A percentile compares a stretch with the other conserved stretches of the same genome.
Evolutionary conservation across 2,797 vertebrate genomes (phyloP).

Genomic region (Clamator glandarius): DNA sequence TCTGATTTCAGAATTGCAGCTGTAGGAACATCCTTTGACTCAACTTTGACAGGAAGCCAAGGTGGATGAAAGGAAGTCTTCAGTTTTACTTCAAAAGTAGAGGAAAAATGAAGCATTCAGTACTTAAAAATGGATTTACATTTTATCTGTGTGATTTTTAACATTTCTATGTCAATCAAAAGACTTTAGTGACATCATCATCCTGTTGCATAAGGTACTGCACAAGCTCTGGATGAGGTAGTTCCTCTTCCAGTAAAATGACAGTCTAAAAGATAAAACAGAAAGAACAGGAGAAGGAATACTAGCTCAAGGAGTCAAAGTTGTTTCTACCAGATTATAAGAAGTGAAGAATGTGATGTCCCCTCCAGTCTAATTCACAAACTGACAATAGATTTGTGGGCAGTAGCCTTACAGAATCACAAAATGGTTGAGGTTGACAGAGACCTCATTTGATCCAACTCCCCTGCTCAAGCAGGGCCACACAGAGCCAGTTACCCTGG

Average conservation of each 20-base stretch:
- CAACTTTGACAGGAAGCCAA: neutral
- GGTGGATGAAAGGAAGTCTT: neutral
- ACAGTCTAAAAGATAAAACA: neutral
- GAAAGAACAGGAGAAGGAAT: neutral
- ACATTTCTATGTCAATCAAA: neutral
- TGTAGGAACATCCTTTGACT: neutral
- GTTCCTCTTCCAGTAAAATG: neutral
- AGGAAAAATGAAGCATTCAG: fast-evolving
- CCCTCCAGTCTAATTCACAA: neutral
- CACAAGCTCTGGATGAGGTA: neutral
- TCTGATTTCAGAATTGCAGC: neutral
- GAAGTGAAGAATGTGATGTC: neutral
- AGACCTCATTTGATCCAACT: neutral
- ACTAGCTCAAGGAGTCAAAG: neutral
- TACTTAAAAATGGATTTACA: neutral
- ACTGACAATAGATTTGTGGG: neutral
- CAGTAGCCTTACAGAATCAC: neutral
- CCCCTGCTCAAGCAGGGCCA: neutral
- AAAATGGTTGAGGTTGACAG: neutral
- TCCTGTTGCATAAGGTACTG: neutral
- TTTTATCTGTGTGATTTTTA: neutral
- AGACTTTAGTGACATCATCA: neutral
- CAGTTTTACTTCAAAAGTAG: neutral
- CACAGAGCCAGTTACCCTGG: neutral
- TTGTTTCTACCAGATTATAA: neutral